phyloP scores from a whole-genome alignment of 2,797 vertebrate genomes.

The Pteronotus mesoamericanus region DNA sequence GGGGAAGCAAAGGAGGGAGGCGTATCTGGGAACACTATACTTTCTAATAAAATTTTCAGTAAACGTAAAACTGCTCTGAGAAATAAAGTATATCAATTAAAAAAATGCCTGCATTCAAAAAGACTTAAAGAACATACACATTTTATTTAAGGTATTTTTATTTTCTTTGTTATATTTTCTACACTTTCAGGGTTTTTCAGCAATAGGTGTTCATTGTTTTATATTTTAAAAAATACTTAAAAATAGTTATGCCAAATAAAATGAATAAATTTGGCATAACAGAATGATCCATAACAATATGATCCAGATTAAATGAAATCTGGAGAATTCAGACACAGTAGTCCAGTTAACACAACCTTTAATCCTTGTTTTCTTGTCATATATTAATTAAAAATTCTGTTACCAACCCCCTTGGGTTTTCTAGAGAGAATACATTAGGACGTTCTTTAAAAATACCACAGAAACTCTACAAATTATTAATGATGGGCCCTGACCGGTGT shows the following conservation, averaged over 20 bases:
- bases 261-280: background rate
- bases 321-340: background rate
- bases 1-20: background rate
- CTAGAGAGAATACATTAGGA: constrained; percentile 29
- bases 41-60: background rate
- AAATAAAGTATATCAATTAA: constrained; percentile 19
- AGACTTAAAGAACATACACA: background rate
- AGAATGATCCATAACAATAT: background rate
- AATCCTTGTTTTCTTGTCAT: background rate
- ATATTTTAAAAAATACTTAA: constrained; percentile 27
- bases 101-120: background rate
- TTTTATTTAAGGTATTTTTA: background rate
- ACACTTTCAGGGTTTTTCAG: background rate
- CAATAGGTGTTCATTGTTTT: background rate
- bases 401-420: background rate
- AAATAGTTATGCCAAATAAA: constrained; percentile 24
- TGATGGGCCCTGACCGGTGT: background rate
- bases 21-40: background rate
- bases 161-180: constrained; percentile 17
- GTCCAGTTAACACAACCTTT: constrained; percentile 6
- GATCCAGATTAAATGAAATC: constrained; percentile 6
- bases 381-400: constrained; percentile 23
- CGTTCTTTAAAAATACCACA: background rate
- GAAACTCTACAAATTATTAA: constrained; percentile 34
- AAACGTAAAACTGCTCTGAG: constrained; percentile 8